Percentiles rank a stretch among this genome's conserved stretches.
Evolutionary conservation across 2,113 vertebrate genomes (phyloP).

Genomic region (Coracopsis vasa): DNA sequence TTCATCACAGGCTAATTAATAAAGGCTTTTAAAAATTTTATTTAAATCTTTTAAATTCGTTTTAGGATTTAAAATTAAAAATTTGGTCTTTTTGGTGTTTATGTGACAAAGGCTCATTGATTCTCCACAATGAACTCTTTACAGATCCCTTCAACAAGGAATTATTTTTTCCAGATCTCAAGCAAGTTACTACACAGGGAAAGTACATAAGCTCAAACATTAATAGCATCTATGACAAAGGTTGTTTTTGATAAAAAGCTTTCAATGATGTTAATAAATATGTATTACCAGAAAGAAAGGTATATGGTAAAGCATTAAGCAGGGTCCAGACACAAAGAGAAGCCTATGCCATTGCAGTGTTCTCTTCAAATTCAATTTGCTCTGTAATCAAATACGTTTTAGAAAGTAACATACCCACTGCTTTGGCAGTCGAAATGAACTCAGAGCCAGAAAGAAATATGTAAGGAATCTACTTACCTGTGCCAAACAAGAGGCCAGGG

Average conservation of each 20-base stretch:
- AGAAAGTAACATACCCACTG: not conserved
- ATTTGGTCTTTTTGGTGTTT: not conserved
- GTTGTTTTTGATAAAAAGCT: not conserved
- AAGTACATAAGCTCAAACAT: not conserved
- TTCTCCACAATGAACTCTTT: not conserved
- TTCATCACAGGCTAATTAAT: not conserved
- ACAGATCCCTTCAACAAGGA: not conserved
- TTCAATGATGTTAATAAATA: not conserved
- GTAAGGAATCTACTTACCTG: constrained; percentile 12
- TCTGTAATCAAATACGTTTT: not conserved
- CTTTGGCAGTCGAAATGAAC: not conserved
- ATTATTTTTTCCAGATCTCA: not conserved
- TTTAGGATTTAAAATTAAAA: not conserved
- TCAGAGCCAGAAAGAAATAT: not conserved
- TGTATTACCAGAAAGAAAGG: not conserved
- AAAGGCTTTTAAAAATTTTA: not conserved
- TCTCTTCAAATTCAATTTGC: not conserved
- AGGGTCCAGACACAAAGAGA: not conserved
- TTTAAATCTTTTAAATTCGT: not conserved
- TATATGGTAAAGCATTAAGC: not conserved
- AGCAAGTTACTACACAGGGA: not conserved
- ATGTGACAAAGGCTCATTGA: not conserved
- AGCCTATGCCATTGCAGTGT: not conserved
- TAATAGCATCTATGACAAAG: not conserved
- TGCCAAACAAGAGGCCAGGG: not conserved